Evolutionary conservation across 2,797 vertebrate species (phyloP), one percentile per base, ranked within the genome.

Genomic region (Microchirus variegatus): DNA sequence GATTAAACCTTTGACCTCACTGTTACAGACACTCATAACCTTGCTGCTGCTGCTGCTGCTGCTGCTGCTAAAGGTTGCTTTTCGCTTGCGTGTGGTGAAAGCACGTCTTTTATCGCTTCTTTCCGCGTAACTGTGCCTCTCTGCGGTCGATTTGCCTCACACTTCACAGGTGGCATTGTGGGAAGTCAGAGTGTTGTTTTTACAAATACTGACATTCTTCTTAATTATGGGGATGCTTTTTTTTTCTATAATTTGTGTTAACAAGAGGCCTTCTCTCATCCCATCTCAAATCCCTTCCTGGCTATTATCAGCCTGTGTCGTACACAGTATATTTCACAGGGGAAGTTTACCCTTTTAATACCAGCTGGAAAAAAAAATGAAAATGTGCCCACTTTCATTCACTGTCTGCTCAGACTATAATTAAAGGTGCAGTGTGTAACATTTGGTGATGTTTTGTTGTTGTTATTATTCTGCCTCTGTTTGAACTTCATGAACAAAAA

Each of bases 201-300:
- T 61, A 70, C 41, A 78, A 80, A 86, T 82, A 81, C 41, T 69
- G 62, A 68, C 72, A 81, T 83, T 80, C 77, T 80, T 75, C 65
- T 68, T 89, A 87, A 89, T 87, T 84, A 87, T 74, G 71, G 85
- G 79, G 78, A 77, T 67, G 69, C 55, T 73, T 82, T 79, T 57
- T 73, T 82, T 79, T 70, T 22, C 22, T 56, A 85, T 83, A 82
- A 83, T 82, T 79, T 83, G 77, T 79, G 82, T 42, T 73, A 83
- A 85, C 80, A 85, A 86, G 78, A 45, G 69, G 75, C 68, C 64
- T 74, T 54, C 64, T 54, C 64, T 81, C 52, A 80, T 83, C 67
- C 70, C 71, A 42, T 9, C 52, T 72, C 46, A 77, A 77, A 86
- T 78, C 80, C 67, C 70, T 78, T 82, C 83, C 80, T 84, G 80